Evolutionary conservation across 1,140 invertebrate genomes (phyloP).

Genomic region (Papilio machaon): DNA sequence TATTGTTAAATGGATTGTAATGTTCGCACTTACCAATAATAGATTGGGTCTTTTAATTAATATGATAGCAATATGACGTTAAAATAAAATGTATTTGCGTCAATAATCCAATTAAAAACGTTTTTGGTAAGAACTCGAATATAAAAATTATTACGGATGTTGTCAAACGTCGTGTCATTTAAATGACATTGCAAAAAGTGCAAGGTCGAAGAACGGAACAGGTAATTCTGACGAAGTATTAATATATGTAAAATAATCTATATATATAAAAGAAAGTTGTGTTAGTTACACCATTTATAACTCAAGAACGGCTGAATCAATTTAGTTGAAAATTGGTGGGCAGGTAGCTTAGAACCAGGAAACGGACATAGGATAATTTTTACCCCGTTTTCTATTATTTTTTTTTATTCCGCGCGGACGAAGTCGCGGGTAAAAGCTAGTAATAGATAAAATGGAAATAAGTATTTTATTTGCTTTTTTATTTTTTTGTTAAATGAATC

Average conservation of each 20-base stretch:
- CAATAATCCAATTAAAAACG: conserved; percentile 3
- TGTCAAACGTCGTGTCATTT: conserved; percentile 14
- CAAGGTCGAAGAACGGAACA: conserved; percentile 16
- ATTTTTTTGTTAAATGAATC: background rate
- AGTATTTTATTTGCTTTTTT: background rate
- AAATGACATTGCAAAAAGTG: conserved; percentile 26
- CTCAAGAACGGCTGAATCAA: too few species aligned
- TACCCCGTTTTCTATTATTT: too few species aligned
- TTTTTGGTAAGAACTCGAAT: conserved; percentile 22
- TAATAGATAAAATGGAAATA: conserved; percentile 18
- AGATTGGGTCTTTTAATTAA: background rate
- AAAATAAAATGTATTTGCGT: conserved; percentile 5
- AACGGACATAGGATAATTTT: too few species aligned
- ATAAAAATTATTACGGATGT: conserved; percentile 21
- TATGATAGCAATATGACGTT: background rate
- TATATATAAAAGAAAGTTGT: too few species aligned
- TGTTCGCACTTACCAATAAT: background rate
- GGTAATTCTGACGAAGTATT: background rate
- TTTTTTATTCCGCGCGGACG: too few species aligned
- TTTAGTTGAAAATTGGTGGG: too few species aligned
- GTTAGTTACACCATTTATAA: too few species aligned
- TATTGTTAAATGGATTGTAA: background rate
- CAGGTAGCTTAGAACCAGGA: too few species aligned
- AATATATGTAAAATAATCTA: background rate
- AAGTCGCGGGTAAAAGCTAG: too few species aligned